Percentiles rank a stretch among this genome's conserved stretches.
phyloP scores from a whole-genome alignment of 35 echinoderm and acorn worm species.

The Strongylocentrotus purpuratus region DNA sequence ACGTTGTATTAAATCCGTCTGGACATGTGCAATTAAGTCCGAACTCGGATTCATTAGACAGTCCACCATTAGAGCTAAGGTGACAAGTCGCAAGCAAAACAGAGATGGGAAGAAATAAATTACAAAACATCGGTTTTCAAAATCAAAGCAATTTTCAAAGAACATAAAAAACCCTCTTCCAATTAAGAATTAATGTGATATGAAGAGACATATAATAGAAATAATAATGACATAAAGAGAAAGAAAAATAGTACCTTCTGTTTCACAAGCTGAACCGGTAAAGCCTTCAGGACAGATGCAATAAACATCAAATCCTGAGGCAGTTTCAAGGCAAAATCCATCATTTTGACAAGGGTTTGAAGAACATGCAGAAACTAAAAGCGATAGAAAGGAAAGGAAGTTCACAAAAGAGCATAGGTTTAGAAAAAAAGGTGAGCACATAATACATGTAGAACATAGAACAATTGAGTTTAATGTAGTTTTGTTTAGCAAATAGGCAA shows the following conservation, averaged over 20 bases:
- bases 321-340: background rate
- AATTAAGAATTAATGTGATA: background rate
- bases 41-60: conserved; percentile 24
- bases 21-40: conserved; percentile 27
- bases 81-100: conserved; percentile 3
- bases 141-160: background rate
- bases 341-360: conserved; percentile 46
- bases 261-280: conserved; percentile 59
- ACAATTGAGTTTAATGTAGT: too few relatives aligned
- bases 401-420: background rate
- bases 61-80: conserved; percentile 10
- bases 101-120: background rate
- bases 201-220: background rate
- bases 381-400: background rate
- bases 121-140: background rate
- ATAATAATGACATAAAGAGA: background rate
- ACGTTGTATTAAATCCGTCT: conserved; percentile 36
- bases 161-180: background rate
- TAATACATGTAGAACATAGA: background rate
- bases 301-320: background rate
- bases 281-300: conserved; percentile 58
- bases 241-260: conserved; percentile 8
- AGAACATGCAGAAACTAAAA: conserved; percentile 10
- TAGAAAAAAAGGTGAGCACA: background rate
- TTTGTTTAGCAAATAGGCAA: background rate